These are phyloP conservation scores for Brachionus paranguensis DNA, from an alignment of 1,140 invertebrate species.

Conservation along the genomic window DNA sequence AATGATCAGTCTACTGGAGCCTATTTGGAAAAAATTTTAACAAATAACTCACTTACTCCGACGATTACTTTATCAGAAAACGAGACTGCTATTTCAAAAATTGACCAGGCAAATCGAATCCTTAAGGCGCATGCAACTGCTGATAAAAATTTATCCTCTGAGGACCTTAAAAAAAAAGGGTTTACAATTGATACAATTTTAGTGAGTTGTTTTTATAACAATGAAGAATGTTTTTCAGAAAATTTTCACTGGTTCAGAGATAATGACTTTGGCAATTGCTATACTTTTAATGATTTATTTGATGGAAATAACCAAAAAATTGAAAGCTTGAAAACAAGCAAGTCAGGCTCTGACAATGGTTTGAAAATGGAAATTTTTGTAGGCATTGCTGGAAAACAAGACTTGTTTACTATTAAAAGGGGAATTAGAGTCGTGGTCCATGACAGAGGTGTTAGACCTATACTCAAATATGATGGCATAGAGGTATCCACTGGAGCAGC, in stretches of 20 bases:
- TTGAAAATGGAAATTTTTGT: conserved; percentile 22
- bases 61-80: neutral
- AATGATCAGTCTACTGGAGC: neutral
- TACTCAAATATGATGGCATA: conserved; percentile 12
- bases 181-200: conserved; percentile 1
- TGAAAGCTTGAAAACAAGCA: neutral
- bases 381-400: neutral
- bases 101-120: neutral
- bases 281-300: conserved; percentile 15
- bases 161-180: neutral
- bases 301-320: neutral
- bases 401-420: neutral
- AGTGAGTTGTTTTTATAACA: conserved; percentile 7
- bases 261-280: conserved; percentile 19
- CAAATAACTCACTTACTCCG: neutral
- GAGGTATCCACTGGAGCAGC: neutral
- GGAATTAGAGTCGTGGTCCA: conserved; percentile 1
- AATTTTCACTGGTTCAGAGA: conserved; percentile 9
- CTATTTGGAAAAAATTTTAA: neutral
- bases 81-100: neutral
- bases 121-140: neutral
- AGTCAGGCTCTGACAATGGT: neutral
- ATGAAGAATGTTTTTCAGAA: neutral
- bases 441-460: neutral
- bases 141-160: neutral